Percentiles rank a stretch among this genome's conserved stretches.
These are phyloP conservation scores for Reinhardtius hippoglossoides DNA, from an alignment of 2,113 vertebrate genomes.

Conservation along the genomic window DNA sequence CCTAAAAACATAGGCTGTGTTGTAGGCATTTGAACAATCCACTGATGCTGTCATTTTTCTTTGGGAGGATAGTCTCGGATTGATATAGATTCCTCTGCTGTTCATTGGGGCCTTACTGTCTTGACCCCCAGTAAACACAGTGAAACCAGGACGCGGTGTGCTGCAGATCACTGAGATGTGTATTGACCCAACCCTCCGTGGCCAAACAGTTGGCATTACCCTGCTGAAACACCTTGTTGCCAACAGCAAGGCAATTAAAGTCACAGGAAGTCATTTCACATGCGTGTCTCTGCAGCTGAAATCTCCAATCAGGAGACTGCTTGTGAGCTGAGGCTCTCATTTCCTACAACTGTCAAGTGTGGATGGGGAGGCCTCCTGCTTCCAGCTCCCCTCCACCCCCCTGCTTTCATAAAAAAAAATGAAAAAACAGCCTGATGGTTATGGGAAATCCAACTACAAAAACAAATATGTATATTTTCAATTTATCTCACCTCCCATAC, in stretches of 20 bases:
- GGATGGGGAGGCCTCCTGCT: slow-evolving; percentile 32
- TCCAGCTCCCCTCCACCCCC: slow-evolving; percentile 40
- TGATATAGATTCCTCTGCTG: slow-evolving; percentile 1
- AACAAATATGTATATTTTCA: slow-evolving; percentile 89
- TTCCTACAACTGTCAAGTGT: slow-evolving; percentile 36
- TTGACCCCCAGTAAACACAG: slow-evolving; percentile 76
- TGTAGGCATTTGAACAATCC: background rate
- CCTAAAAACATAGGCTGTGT: background rate
- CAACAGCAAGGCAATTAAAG: slow-evolving; percentile 93
- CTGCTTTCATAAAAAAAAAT: slow-evolving; percentile 68
- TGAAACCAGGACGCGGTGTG: slow-evolving; percentile 73
- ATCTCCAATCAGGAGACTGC: slow-evolving; percentile 85
- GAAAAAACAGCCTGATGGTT: slow-evolving; percentile 67
- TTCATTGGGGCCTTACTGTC: slow-evolving; percentile 2
- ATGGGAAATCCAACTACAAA: slow-evolving; percentile 74
- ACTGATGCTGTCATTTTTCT: slow-evolving; percentile 4
- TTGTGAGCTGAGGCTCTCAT: slow-evolving; percentile 75
- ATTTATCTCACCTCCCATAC: slow-evolving; percentile 84
- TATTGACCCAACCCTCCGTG: slow-evolving; percentile 85
- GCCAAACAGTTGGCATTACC: slow-evolving; percentile 84
- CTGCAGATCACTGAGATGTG: slow-evolving; percentile 80
- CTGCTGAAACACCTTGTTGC: slow-evolving; percentile 88
- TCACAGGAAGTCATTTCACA: slow-evolving; percentile 89
- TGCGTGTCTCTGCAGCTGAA: slow-evolving; percentile 86
- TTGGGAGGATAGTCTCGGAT: background rate